Percentiles rank a stretch among this genome's conserved stretches.
Evolutionary conservation across 2,113 vertebrate genomes (phyloP).

Genomic region (Dicrurus megarhynchus): DNA sequence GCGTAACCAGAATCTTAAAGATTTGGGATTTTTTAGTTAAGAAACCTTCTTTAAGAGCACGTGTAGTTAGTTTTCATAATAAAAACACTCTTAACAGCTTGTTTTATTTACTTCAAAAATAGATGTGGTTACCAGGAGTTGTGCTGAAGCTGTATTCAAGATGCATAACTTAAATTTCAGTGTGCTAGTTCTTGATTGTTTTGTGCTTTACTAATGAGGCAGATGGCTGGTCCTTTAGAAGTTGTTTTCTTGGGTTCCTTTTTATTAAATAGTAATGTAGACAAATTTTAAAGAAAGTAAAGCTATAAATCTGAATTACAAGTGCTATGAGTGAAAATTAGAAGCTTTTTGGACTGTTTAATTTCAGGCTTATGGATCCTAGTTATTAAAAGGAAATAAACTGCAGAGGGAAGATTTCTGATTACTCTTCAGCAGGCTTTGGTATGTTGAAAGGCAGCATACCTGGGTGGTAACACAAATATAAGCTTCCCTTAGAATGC

Average conservation of each 20-base stretch:
- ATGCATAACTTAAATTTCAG: not conserved
- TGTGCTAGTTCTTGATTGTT: not conserved
- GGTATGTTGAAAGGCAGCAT: not conserved
- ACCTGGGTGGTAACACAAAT: not conserved
- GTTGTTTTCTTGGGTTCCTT: not conserved
- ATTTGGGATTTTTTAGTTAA: not conserved
- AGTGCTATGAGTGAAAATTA: not conserved
- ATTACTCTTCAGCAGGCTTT: not conserved
- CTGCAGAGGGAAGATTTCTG: not conserved
- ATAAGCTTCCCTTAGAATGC: not conserved
- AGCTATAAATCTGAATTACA: not conserved
- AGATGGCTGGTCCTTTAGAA: not conserved
- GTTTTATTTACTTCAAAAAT: not conserved
- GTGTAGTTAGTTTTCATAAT: not conserved
- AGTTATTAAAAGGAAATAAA: not conserved
- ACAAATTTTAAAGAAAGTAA: not conserved
- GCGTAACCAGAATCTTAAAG: not conserved
- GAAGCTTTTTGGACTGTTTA: not conserved
- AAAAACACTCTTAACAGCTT: not conserved
- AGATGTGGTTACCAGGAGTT: not conserved
- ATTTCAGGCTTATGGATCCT: not conserved
- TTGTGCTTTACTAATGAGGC: not conserved
- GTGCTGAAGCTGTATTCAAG: not conserved
- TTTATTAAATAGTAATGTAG: not conserved
- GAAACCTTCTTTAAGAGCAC: not conserved